Conservation (phyloP, 2,113 vertebrate genomes). For the Neoarius graeffei region DNA sequence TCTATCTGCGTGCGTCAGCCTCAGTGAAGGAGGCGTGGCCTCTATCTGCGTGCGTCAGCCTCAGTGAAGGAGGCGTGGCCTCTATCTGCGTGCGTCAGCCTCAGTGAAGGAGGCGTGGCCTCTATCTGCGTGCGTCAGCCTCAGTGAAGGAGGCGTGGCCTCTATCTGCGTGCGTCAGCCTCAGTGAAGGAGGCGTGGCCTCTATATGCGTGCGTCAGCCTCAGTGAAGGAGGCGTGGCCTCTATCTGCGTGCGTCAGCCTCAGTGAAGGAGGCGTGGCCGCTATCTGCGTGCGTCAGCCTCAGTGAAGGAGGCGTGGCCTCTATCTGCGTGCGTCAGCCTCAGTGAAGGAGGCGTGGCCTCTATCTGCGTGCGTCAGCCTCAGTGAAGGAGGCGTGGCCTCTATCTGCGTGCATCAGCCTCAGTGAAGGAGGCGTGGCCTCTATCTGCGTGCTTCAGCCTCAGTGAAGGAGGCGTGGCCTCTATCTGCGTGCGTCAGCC, state of each 20-base stretch:
- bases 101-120: neutral
- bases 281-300: neutral
- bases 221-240: neutral
- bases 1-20: neutral
- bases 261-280: neutral
- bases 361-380: neutral
- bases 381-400: neutral
- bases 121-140: too few relatives aligned
- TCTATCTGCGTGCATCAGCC: too few relatives aligned
- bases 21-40: neutral
- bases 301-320: neutral
- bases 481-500: neutral
- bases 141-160: constrained; percentile 17
- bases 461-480: neutral
- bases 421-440: constrained; percentile 17
- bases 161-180: neutral
- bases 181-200: neutral
- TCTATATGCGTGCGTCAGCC: neutral
- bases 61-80: neutral
- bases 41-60: neutral
- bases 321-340: neutral
- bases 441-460: neutral
- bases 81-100: neutral
- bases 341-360: neutral
- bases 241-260: neutral